Base-by-base conservation (phyloP, 92 coral and sea anemone species). In the Paragorgia papillata region DNA sequence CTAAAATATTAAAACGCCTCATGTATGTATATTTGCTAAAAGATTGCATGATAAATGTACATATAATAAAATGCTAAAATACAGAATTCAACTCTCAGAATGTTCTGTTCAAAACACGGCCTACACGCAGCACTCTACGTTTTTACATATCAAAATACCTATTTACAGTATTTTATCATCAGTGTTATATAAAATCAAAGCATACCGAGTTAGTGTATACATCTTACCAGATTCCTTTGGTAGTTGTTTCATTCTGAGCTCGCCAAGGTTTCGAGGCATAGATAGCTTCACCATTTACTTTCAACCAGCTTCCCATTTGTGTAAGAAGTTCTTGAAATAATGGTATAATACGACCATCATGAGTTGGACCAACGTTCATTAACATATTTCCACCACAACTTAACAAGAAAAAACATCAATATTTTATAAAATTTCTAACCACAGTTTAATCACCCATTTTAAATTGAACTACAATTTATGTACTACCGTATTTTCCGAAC, bases 321-420 rank as follows among this genome's bases (percentile, higher is more conserved):
- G 81, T 76, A 0, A 92, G 85, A 12, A 91, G 74, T 70, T 92
- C 97, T 68, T 92, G 94, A 83, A 92, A 92, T 39, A 84, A 75
- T n/a, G 97, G 97, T 2, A 71, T 80, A 25, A 92, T 89, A 15
- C 79, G 82, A 68, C 97, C 97, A 68, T 92, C 93, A 50, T 85
- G 77, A 3, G 91, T 74, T 9, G 97, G 97, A 0, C 97, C 97
- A 5, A 92, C 48, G 49, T 92, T 92, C 56, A 92, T 73, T 32
- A 92, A 83, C 62, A 89, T 18, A 76, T 92, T 92, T 3, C 97
- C 97, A 35, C 97, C 97, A 92, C 97, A 92, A 69, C 97, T 92
- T 50, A 15, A 61, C 35, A 35, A 0, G 62, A n/a, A 33, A 1
- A 37, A 28, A 26, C 17, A 59, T 9, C 35, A 35, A 71, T 41